These are phyloP conservation scores for Cerceris rybyensis DNA, from an alignment of 2,888 invertebrate species.

Conservation along the genomic window DNA sequence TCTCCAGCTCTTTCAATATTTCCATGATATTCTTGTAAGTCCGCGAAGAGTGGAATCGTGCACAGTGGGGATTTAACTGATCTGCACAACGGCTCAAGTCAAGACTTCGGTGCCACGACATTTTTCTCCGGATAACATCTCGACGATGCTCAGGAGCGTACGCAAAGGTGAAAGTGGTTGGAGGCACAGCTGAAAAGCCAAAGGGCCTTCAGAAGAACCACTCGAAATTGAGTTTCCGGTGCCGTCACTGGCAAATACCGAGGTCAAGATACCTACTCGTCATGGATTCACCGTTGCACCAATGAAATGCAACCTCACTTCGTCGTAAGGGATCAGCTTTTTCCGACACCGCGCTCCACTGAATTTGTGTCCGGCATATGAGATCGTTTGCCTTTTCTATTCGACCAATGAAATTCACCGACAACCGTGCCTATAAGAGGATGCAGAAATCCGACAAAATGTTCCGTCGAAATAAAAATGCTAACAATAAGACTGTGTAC, in stretches of 20 bases:
- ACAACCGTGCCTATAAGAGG: not conserved
- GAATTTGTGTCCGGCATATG: slow-evolving; percentile 41
- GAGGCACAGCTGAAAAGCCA: slow-evolving; percentile 46
- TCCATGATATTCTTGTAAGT: not conserved
- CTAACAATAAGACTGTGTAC: too few species aligned
- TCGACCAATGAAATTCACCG: slow-evolving; percentile 3
- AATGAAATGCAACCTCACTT: slow-evolving; percentile 41
- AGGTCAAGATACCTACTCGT: slow-evolving; percentile 61
- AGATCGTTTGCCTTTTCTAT: slow-evolving; percentile 22
- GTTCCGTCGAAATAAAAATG: not conserved
- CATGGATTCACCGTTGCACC: slow-evolving; percentile 34
- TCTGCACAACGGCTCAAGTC: slow-evolving; percentile 12
- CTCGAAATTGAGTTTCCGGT: slow-evolving; percentile 60
- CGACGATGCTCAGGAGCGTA: slow-evolving; percentile 38
- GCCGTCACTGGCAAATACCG: slow-evolving; percentile 55
- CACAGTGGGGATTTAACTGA: slow-evolving; percentile 14
- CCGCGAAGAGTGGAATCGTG: slow-evolving; percentile 4
- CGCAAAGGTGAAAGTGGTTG: slow-evolving; percentile 40
- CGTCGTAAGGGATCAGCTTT: slow-evolving; percentile 28
- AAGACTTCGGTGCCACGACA: slow-evolving; percentile 23
- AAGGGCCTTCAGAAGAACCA: slow-evolving; percentile 44
- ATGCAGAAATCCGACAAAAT: not conserved
- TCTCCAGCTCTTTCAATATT: not conserved
- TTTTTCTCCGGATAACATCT: slow-evolving; percentile 53
- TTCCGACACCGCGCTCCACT: slow-evolving; percentile 19